Evolutionary conservation across 2,113 vertebrate genomes (phyloP).

Genomic region (Kryptolebias marmoratus): DNA sequence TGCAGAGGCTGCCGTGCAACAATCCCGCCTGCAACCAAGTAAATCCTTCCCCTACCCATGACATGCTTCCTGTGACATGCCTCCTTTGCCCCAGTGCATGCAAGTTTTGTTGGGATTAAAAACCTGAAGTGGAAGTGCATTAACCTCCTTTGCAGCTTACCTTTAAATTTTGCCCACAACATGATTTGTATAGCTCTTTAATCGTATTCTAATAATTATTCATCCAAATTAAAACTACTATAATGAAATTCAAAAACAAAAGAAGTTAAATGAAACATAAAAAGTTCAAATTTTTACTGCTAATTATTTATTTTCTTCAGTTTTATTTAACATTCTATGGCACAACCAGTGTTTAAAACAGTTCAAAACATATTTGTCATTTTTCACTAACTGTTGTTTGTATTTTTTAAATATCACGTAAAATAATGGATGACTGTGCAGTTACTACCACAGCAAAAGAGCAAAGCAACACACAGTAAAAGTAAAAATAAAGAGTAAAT

Average conservation of each 20-base stretch:
- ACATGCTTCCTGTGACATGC: conserved; percentile 92
- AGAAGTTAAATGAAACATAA: not conserved
- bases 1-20: conserved; percentile 96
- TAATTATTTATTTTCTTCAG: conserved; percentile 1
- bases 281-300: not conserved
- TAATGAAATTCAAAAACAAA: conserved; percentile 2
- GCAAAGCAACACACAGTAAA: not conserved
- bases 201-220: not conserved
- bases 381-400: too few relatives aligned
- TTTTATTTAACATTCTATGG: conserved; percentile 1
- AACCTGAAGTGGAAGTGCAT: conserved; percentile 61
- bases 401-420: too few relatives aligned
- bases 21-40: conserved; percentile 99
- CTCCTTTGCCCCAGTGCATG: conserved; percentile 87
- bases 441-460: conserved; percentile 8
- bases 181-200: conserved; percentile 63
- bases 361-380: too few relatives aligned
- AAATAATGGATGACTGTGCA: not conserved
- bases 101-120: conserved; percentile 54
- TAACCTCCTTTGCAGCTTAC: conserved; percentile 73
- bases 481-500: not conserved
- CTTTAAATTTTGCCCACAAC: conserved; percentile 60
- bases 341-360: not conserved
- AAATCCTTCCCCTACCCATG: conserved; percentile 95
- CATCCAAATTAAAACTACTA: not conserved